These are phyloP conservation scores for Lasioglossum calceatum DNA, from an alignment of 2,888 invertebrate genomes.

Conservation along the genomic window DNA sequence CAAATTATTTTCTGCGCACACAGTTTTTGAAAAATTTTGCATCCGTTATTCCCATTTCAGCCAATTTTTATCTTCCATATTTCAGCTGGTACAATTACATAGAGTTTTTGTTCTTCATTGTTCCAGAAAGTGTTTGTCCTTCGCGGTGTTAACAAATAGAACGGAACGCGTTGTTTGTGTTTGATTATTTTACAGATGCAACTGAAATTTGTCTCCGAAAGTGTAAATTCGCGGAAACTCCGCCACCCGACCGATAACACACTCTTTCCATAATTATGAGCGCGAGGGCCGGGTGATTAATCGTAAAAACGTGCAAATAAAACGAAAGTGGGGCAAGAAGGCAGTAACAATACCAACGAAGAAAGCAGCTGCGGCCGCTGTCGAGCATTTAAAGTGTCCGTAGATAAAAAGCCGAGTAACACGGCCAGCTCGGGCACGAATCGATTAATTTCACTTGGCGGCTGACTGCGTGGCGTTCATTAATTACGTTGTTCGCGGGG, in stretches of 20 bases:
- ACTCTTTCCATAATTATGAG: constrained; percentile 23
- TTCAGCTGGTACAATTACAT: neutral
- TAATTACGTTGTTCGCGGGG: constrained; percentile 61
- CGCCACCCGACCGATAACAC: neutral
- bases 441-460: constrained; percentile 65
- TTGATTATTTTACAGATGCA: neutral
- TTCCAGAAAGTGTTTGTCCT: neutral
- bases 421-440: constrained; percentile 37
- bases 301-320: constrained; percentile 28
- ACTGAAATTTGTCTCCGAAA: neutral
- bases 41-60: neutral
- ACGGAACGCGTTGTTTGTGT: neutral
- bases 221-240: neutral
- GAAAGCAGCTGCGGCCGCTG: constrained; percentile 23
- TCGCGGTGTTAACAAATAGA: neutral
- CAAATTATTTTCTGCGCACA: neutral
- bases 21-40: neutral
- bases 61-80: neutral
- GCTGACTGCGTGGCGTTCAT: constrained; percentile 62
- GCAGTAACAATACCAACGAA: constrained; percentile 17
- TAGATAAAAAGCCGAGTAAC: constrained; percentile 54
- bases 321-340: constrained; percentile 17
- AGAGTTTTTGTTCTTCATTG: neutral
- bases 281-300: constrained; percentile 44
- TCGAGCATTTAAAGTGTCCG: constrained; percentile 26